A percentile compares a stretch with the other conserved stretches of the same genome.
These are phyloP conservation scores for Madoqua kirkii DNA, from an alignment of 2,113 vertebrate genomes.

Conservation along the genomic window DNA sequence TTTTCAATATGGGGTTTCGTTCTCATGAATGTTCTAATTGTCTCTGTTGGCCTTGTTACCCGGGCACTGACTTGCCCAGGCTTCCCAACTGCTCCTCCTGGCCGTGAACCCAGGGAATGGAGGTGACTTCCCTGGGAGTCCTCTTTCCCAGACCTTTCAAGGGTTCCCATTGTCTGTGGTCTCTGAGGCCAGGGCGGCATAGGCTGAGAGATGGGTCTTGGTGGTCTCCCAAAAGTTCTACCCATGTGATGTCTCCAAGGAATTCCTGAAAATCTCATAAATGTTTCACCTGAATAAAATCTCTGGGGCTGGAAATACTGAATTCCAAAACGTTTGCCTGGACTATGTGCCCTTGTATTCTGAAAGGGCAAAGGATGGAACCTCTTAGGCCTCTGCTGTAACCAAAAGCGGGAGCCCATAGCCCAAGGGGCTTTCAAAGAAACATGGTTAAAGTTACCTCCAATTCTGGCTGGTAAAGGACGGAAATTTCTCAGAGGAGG, in stretches of 20 bases:
- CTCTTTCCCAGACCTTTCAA: not conserved
- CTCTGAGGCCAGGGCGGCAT: not conserved
- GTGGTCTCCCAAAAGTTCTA: not conserved
- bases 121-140: not conserved
- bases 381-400: not conserved
- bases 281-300: constrained; percentile 21
- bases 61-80: not conserved
- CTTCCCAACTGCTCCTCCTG: not conserved
- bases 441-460: not conserved
- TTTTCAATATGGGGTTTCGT: not conserved
- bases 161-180: not conserved
- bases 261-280: not conserved
- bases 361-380: not conserved
- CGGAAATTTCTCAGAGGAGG: not conserved
- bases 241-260: not conserved
- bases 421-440: not conserved
- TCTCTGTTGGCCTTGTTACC: not conserved
- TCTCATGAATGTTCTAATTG: not conserved
- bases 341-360: not conserved
- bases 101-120: not conserved
- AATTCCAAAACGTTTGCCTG: not conserved
- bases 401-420: not conserved
- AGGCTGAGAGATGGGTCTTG: not conserved
- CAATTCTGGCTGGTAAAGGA: not conserved
- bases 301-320: constrained; percentile 26